Base-by-base conservation (phyloP, 2,888 invertebrate species). In the Pheosia tremula region DNA sequence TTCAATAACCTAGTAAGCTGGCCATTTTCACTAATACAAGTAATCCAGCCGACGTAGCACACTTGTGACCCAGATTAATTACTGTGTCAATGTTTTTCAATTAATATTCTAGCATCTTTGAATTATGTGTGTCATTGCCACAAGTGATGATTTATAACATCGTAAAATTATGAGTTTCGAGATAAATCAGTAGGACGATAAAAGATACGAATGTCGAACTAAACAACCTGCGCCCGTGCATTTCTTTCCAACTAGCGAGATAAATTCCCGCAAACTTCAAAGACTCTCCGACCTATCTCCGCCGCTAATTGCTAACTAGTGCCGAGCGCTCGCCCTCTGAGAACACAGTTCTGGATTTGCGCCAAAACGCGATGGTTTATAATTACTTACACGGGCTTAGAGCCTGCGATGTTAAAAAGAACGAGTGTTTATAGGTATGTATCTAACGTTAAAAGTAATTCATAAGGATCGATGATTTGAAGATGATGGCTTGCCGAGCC, bases 351-450 rank as follows among this genome's bases (percentile, higher is more conserved):
- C 9, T 50, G 50, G 50, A 13, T 7, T 24, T 24, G 8, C 9
- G 50, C 50, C 50, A 50, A 24, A 50, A 50, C 24, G 47, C 11
- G 11, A 47, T 4, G 47, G 11, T 47, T 47, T 47, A 47, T 47
- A 47, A 47, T 47, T 47, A 47, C 47, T 47, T 47, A 47, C 47
- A 47, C 47, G 47, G 47, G n/a, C n/a, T 5, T n/a, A 47, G 43
- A 55, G 38, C 49, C 11, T 24, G 9, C 43, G 37, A 59, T 68
- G 62, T 59, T 67, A 38, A 49, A 61, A 71, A 66, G 57, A 56
- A 47, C 55, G 8, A 2, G n/a, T 47, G 24, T 24, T 24, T 24
- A 24, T 24, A 24, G 24, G 24, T 24, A 24, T 1, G 24, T 24
- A 24, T 24, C 24, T 24, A 24, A 24, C 24, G 8, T 4, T 10